Evolutionary conservation across 2,113 vertebrate species (phyloP).

Genomic region (Nicator chloris): DNA sequence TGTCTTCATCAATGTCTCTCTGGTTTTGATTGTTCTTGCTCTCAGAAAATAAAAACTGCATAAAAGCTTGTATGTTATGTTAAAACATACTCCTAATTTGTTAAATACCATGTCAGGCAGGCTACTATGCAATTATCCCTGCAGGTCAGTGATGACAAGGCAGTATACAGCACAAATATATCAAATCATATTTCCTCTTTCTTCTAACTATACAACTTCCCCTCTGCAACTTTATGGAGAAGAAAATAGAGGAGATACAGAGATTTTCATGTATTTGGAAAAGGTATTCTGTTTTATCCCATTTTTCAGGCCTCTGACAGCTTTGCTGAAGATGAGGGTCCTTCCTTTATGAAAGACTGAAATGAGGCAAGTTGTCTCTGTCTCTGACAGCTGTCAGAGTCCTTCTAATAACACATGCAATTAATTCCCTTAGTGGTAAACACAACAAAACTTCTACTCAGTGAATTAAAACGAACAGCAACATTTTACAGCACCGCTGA

Average conservation of each 20-base stretch:
- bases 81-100: background rate
- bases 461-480: background rate
- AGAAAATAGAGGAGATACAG: background rate
- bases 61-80: background rate
- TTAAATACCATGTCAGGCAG: background rate
- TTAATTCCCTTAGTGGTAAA: slow-evolving; percentile 28
- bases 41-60: background rate
- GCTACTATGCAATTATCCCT: background rate
- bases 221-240: background rate
- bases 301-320: background rate
- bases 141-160: background rate
- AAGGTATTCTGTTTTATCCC: background rate
- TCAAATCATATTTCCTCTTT: background rate
- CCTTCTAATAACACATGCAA: background rate
- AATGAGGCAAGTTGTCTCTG: background rate
- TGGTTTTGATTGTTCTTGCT: background rate
- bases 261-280: background rate
- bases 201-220: background rate
- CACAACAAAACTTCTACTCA: slow-evolving; percentile 3
- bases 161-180: background rate
- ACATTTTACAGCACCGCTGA: background rate
- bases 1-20: background rate
- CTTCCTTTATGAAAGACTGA: background rate
- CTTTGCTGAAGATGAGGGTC: background rate
- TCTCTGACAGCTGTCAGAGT: background rate